phyloP scores from a whole-genome alignment of 64 coral and sea anemone species.

The Exaiptasia diaphana region DNA sequence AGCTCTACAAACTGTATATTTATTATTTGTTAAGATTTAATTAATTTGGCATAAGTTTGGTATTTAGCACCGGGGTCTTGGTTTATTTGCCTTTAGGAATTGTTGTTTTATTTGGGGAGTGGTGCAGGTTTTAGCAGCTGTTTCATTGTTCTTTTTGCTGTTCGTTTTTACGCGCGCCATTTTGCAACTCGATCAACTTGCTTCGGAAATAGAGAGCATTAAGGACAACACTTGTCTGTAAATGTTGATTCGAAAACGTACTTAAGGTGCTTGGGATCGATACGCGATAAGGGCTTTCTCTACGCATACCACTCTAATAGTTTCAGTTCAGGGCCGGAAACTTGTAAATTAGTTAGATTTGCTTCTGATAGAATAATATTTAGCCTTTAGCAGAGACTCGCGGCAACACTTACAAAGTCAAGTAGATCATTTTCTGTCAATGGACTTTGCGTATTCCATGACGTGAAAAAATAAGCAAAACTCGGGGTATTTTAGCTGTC shows the following conservation, averaged over 20 bases:
- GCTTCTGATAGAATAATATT: background rate
- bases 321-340: background rate
- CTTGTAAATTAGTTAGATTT: background rate
- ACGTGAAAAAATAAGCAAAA: background rate
- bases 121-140: too few relatives aligned
- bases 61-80: too few relatives aligned
- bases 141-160: too few relatives aligned
- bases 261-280: constrained; percentile 7
- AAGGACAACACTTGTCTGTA: constrained; percentile 8
- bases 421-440: background rate
- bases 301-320: background rate
- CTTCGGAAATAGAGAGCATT: constrained; percentile 3
- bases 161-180: background rate
- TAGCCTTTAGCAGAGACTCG: background rate
- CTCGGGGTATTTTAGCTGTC: constrained; percentile 7
- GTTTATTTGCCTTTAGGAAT: too few relatives aligned
- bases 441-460: background rate
- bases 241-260: constrained; percentile 16
- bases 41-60: too few relatives aligned
- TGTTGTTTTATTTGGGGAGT: too few relatives aligned
- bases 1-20: too few relatives aligned
- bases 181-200: background rate
- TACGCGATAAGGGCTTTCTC: constrained; percentile 7
- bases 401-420: background rate
- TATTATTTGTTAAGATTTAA: too few relatives aligned